A percentile compares a stretch with the other conserved stretches of the same genome.
Conservation (phyloP, 2,888 invertebrate species). For the Andricus quercusramuli region DNA sequence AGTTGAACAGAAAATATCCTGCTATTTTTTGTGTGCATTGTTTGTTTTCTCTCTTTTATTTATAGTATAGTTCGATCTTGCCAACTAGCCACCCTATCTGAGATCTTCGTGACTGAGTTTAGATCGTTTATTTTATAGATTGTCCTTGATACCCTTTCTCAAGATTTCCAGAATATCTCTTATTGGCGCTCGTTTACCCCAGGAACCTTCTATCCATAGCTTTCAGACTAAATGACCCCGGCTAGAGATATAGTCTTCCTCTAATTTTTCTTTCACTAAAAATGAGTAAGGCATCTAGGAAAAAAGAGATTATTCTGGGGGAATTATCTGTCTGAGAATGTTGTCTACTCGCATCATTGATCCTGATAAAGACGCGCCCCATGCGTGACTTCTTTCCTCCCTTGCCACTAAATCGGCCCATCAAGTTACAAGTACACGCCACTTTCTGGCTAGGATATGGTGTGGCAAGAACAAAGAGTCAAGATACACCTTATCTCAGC, state of each 20-base stretch:
- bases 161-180: slow-evolving; percentile 7
- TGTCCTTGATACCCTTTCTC: slow-evolving; percentile 5
- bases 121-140: slow-evolving; percentile 17
- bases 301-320: neutral
- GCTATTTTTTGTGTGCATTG: neutral
- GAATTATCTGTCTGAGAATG: neutral
- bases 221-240: neutral
- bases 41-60: neutral
- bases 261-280: slow-evolving; percentile 4
- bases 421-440: neutral
- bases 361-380: neutral
- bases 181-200: neutral
- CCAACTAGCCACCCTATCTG: neutral
- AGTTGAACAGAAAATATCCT: no score
- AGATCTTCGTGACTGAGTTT: neutral
- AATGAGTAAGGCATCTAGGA: neutral
- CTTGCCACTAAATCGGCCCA: neutral
- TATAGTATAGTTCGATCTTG: neutral
- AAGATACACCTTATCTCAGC: slow-evolving; percentile 9
- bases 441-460: slow-evolving; percentile 6
- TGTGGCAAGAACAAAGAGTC: slow-evolving; percentile 12
- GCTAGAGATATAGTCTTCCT: neutral
- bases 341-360: neutral
- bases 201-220: slow-evolving; percentile 8
- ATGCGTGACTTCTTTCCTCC: neutral